phyloP scores from a whole-genome alignment of 2,113 vertebrate genomes.

The Caranx melampygus region DNA sequence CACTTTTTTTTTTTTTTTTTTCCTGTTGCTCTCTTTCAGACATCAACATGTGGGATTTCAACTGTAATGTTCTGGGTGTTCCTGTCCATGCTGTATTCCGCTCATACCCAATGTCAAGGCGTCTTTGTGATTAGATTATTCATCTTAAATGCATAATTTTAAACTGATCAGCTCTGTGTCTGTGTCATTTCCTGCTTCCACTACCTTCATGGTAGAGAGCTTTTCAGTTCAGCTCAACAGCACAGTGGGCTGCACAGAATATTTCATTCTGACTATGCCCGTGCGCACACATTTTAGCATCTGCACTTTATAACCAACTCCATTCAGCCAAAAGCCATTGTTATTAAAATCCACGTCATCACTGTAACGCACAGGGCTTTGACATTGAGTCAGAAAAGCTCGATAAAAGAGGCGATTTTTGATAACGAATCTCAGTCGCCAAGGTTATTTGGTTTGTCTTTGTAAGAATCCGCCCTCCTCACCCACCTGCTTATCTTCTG shows the following conservation, averaged over 20 bases:
- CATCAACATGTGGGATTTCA: too few species aligned
- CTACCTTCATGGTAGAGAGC: not conserved
- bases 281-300: not conserved
- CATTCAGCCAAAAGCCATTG: conserved; percentile 32
- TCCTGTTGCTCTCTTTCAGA: too few species aligned
- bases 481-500: conserved; percentile 71
- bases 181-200: not conserved
- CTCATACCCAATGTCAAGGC: too few species aligned
- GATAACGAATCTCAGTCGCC: conserved; percentile 56
- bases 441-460: conserved; percentile 67
- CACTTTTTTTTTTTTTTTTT: not conserved
- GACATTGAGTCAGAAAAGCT: conserved; percentile 58
- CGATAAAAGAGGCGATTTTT: conserved; percentile 42
- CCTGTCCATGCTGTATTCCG: too few species aligned
- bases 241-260: not conserved
- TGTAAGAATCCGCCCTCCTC: conserved; percentile 45
- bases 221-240: not conserved
- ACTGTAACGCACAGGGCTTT: conserved; percentile 33
- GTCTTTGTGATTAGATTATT: not conserved
- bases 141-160: not conserved
- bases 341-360: conserved; percentile 56
- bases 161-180: not conserved
- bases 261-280: not conserved
- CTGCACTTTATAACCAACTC: conserved; percentile 38
- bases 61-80: too few species aligned